Conservation (phyloP, 2,888 invertebrate genomes). For the Dolomedes plantarius region DNA sequence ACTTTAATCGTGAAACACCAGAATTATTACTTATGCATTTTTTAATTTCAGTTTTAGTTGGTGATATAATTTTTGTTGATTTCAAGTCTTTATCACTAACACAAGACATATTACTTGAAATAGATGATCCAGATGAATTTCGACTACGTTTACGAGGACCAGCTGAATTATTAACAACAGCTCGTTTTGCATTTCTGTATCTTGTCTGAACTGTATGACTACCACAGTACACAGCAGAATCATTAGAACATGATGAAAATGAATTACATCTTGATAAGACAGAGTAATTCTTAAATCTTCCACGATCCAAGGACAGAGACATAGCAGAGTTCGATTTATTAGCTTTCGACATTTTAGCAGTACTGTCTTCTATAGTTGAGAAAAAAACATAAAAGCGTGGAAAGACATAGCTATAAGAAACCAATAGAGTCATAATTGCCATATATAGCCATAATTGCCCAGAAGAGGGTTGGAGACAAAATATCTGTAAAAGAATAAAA, state of each 20-base stretch:
- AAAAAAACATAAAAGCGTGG: too few relatives aligned
- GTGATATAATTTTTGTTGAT: neutral
- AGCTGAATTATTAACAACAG: neutral
- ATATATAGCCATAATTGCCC: too few relatives aligned
- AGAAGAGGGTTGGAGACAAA: too few relatives aligned
- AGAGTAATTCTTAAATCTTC: neutral
- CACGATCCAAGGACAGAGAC: too few relatives aligned
- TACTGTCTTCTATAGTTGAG: too few relatives aligned
- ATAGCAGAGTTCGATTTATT: too few relatives aligned
- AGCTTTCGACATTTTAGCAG: too few relatives aligned
- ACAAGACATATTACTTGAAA: constrained; percentile 38
- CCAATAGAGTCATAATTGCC: too few relatives aligned
- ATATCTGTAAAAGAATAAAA: too few relatives aligned
- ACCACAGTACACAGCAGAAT: constrained; percentile 23
- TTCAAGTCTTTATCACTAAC: constrained; percentile 39
- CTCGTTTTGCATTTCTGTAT: neutral
- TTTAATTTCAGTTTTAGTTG: neutral
- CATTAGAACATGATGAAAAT: constrained; percentile 45
- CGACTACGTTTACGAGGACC: constrained; percentile 11
- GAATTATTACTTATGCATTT: neutral
- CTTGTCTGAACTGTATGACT: neutral
- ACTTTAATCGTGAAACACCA: neutral
- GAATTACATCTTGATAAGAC: constrained; percentile 14
- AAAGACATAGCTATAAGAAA: too few relatives aligned
- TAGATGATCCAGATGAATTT: constrained; percentile 55